Evolutionary conservation across 2,113 vertebrate genomes (phyloP).

Genomic region (Phalacrocorax pelagicus): DNA sequence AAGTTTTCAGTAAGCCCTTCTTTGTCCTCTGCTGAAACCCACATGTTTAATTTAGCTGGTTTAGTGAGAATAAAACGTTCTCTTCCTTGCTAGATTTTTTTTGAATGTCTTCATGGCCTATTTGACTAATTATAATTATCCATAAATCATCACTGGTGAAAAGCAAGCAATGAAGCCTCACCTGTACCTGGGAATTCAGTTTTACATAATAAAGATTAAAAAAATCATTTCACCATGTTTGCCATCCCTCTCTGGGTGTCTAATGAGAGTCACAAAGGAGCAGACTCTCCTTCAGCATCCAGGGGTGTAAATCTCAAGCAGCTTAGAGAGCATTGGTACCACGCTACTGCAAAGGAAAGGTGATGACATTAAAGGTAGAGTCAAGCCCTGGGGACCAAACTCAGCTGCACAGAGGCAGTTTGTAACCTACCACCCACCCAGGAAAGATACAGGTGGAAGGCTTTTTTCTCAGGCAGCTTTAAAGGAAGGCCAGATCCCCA

Average conservation of each 20-base stretch:
- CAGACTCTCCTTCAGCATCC: not conserved
- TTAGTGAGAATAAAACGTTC: constrained; percentile 23
- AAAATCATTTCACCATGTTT: not conserved
- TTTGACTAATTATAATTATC: constrained; percentile 45
- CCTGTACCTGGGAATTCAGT: not conserved
- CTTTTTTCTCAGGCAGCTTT: not conserved
- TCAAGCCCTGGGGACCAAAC: not conserved
- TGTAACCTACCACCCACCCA: not conserved
- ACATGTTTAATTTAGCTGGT: not conserved
- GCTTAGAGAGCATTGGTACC: fast-evolving
- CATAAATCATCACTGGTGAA: constrained; percentile 1
- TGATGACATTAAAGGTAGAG: not conserved
- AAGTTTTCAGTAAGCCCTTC: constrained; percentile 34
- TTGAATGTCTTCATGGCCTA: constrained; percentile 28
- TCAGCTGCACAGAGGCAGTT: fast-evolving
- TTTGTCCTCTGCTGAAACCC: constrained; percentile 5
- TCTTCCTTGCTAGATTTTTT: not conserved
- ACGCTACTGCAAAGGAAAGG: not conserved
- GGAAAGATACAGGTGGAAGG: not conserved
- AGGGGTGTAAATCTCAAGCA: not conserved
- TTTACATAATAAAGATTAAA: not conserved
- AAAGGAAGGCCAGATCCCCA: not conserved
- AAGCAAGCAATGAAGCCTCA: not conserved
- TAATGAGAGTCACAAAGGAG: not conserved
- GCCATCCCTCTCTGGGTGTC: not conserved